These are phyloP conservation scores for Ceratina calcarata DNA, from an alignment of 1,140 invertebrate species.

Conservation along the genomic window DNA sequence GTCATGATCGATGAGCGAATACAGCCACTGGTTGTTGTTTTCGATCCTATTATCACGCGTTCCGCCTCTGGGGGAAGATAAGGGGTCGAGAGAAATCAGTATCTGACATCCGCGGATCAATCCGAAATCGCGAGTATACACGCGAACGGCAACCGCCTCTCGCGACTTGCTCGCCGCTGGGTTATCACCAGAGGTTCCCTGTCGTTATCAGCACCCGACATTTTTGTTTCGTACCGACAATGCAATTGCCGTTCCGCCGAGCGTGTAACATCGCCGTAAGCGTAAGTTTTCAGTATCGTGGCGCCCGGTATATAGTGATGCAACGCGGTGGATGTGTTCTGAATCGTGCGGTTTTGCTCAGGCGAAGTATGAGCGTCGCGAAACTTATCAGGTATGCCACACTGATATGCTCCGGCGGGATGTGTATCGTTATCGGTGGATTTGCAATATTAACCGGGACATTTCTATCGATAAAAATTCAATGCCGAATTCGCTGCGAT, in stretches of 20 bases:
- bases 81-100: not conserved
- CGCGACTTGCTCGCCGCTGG: slow-evolving; percentile 2
- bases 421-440: not conserved
- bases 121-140: not conserved
- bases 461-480: not conserved
- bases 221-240: slow-evolving; percentile 31
- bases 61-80: not conserved
- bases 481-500: not conserved
- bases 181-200: slow-evolving; percentile 59
- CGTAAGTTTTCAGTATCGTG: slow-evolving; percentile 46
- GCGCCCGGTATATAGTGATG: slow-evolving; percentile 64
- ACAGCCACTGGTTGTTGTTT: not conserved
- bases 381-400: slow-evolving; percentile 63
- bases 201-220: slow-evolving; percentile 50
- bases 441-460: not conserved
- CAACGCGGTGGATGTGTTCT: slow-evolving; percentile 61
- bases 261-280: not conserved
- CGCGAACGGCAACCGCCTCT: no score
- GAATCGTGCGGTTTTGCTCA: slow-evolving; percentile 54
- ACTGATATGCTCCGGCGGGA: not conserved
- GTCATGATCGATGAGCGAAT: not conserved
- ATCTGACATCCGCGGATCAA: slow-evolving; percentile 5
- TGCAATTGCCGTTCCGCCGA: slow-evolving; percentile 22
- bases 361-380: slow-evolving; percentile 49
- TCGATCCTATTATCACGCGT: not conserved